phyloP scores from a whole-genome alignment of 2,113 vertebrate genomes.

The Monarcha castaneiventris region DNA sequence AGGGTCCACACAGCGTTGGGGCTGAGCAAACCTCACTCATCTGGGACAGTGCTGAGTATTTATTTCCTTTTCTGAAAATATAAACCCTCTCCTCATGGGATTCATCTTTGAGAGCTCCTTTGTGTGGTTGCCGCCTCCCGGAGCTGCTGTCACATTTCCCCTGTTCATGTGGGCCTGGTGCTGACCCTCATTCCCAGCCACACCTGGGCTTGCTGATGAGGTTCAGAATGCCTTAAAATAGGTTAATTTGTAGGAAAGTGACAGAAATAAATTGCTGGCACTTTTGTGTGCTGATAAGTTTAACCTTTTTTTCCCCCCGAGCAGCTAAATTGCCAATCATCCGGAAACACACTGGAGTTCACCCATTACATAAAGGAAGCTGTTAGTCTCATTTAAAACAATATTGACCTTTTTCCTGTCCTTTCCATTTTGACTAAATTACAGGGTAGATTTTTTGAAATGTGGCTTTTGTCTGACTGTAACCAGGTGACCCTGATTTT shows the following conservation, averaged over 20 bases:
- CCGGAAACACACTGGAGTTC: slow-evolving; percentile 22
- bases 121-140: not conserved
- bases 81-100: rapidly evolving
- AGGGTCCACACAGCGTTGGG: rapidly evolving
- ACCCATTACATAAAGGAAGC: slow-evolving; percentile 54
- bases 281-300: slow-evolving; percentile 43
- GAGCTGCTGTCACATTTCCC: not conserved
- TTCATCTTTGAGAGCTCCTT: not conserved
- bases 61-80: not conserved
- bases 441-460: slow-evolving; percentile 29
- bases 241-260: slow-evolving; percentile 55
- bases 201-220: slow-evolving; percentile 42
- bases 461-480: not conserved
- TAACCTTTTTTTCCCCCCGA: not conserved
- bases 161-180: not conserved
- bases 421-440: slow-evolving; percentile 55
- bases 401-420: slow-evolving; percentile 49
- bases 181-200: slow-evolving; percentile 8
- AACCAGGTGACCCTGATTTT: slow-evolving; percentile 30
- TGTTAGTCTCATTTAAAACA: slow-evolving; percentile 58
- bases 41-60: not conserved
- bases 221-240: slow-evolving; percentile 32
- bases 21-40: not conserved
- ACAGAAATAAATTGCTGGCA: slow-evolving; percentile 31
- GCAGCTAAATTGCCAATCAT: slow-evolving; percentile 53